phyloP scores from a whole-genome alignment of 2,797 vertebrate species.

The Dromococcyx pavoninus region DNA sequence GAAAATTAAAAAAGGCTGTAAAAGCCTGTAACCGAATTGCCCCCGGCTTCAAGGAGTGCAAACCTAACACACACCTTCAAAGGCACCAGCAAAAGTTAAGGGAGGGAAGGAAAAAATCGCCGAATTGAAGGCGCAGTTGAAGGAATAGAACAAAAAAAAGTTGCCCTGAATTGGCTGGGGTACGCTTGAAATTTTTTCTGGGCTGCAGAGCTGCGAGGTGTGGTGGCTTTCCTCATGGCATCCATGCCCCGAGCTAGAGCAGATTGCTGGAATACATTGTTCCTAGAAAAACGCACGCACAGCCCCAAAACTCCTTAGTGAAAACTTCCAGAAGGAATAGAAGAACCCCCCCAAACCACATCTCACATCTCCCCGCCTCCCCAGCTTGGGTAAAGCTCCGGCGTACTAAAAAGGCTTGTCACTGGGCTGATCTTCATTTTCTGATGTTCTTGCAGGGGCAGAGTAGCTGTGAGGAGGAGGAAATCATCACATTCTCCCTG shows the following conservation, averaged over 20 bases:
- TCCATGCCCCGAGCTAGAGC: not conserved
- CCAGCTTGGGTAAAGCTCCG: not conserved
- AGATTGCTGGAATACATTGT: conserved; percentile 57
- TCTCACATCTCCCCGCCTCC: not conserved
- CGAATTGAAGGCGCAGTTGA: not conserved
- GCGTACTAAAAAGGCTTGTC: not conserved
- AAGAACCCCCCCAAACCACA: not conserved
- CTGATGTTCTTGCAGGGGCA: conserved; percentile 11
- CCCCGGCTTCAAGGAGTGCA: not conserved
- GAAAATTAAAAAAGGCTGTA: not conserved
- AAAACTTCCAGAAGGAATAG: conserved; percentile 36
- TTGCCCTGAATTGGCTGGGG: not conserved
- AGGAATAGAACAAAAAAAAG: not conserved
- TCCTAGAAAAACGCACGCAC: conserved; percentile 38
- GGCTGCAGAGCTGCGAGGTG: not conserved
- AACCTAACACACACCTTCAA: not conserved
- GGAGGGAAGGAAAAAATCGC: not conserved
- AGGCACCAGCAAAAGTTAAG: conserved; percentile 38
- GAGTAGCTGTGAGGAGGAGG: conserved; percentile 2
- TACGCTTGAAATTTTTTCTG: conserved; percentile 8
- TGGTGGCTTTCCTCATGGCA: not conserved
- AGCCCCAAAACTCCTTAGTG: not conserved
- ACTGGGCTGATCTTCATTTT: not conserved
- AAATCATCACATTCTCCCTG: not conserved
- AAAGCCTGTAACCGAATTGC: not conserved